phyloP scores from a whole-genome alignment of 2,797 vertebrate species.

The Thunnus albacares region DNA sequence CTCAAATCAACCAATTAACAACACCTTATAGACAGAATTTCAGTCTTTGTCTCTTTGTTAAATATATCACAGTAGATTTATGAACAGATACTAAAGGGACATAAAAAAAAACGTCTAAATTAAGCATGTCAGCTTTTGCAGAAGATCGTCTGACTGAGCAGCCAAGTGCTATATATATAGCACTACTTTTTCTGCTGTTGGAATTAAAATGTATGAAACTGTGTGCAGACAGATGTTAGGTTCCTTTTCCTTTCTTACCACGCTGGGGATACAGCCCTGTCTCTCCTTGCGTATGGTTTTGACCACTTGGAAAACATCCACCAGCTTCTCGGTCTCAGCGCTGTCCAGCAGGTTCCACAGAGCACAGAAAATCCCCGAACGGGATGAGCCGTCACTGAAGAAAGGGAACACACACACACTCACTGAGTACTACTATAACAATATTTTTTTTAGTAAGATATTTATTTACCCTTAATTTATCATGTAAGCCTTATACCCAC shows the following conservation, averaged over 20 bases:
- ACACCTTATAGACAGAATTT: neutral
- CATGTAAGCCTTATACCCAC: neutral
- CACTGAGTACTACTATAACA: neutral
- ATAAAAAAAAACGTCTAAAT: neutral
- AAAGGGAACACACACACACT: constrained; percentile 1
- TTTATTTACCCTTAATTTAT: neutral
- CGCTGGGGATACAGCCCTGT: constrained; percentile 84
- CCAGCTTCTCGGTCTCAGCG: constrained; percentile 90
- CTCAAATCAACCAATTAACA: neutral
- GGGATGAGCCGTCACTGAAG: constrained; percentile 90
- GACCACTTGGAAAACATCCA: constrained; percentile 94
- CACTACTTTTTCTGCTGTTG: too few relatives aligned
- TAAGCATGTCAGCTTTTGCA: neutral
- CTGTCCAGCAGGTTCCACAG: constrained; percentile 94
- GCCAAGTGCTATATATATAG: neutral
- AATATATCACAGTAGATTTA: neutral
- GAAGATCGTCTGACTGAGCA: neutral
- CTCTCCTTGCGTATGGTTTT: constrained; percentile 92
- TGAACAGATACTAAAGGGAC: neutral
- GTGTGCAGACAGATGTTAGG: neutral
- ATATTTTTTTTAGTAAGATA: neutral
- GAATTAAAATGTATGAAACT: neutral
- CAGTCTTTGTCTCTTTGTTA: neutral
- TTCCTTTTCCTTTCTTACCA: constrained; percentile 85
- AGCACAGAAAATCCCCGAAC: constrained; percentile 92